Conservation (phyloP, 2,888 invertebrate species). For the Thysanoteuthis rhombus region DNA sequence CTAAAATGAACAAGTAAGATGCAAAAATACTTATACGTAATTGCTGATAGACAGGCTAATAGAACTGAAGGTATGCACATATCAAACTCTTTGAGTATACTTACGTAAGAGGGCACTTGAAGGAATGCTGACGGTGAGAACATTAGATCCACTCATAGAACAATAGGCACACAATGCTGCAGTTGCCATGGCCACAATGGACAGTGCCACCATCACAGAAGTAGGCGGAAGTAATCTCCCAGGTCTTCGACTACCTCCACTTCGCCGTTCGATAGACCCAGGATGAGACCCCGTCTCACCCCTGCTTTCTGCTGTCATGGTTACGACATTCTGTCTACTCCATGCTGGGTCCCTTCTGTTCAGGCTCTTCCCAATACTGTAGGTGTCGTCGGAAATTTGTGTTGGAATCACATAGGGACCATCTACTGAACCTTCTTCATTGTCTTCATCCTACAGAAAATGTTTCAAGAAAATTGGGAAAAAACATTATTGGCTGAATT, state of each 20-base stretch:
- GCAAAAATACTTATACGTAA: too few species aligned
- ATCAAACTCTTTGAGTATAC: too few species aligned
- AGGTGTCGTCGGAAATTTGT: conserved; percentile 16
- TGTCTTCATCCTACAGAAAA: conserved; percentile 15
- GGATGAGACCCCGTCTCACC: conserved; percentile 31
- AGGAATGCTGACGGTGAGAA: conserved; percentile 28
- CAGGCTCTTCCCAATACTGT: conserved; percentile 24
- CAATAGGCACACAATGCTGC: conserved; percentile 32
- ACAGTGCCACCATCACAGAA: conserved; percentile 32
- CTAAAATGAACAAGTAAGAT: too few species aligned
- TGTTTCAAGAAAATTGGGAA: not conserved
- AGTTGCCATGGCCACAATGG: conserved; percentile 32
- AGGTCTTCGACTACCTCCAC: conserved; percentile 28
- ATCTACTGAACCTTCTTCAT: conserved; percentile 28
- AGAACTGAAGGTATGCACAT: too few species aligned
- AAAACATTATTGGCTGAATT: too few species aligned
- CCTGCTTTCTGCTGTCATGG: conserved; percentile 33
- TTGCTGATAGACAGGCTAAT: too few species aligned
- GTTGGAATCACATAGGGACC: conserved; percentile 31
- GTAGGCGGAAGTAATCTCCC: conserved; percentile 32
- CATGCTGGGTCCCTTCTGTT: conserved; percentile 28
- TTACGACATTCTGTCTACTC: conserved; percentile 33
- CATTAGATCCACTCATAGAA: conserved; percentile 28
- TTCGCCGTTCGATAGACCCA: conserved; percentile 23
- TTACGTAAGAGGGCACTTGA: conserved; percentile 32